Evolutionary conservation across 2,888 invertebrate species (phyloP).

Genomic region (Parelbella ahira): DNA sequence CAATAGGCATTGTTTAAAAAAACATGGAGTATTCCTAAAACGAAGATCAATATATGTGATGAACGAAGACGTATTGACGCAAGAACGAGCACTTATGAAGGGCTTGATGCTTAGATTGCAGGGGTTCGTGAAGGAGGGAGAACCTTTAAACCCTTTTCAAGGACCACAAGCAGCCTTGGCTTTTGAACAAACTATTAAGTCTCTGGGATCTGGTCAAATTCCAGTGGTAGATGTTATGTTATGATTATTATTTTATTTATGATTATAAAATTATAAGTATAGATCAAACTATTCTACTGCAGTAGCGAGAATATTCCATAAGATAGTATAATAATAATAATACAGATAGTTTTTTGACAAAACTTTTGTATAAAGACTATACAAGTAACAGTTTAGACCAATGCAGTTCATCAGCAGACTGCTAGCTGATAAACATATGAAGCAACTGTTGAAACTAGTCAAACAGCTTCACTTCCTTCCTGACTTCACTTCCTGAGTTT

Average conservation of each 20-base stretch:
- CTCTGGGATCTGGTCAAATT: constrained; percentile 38
- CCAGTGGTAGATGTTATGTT: constrained; percentile 34
- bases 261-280: not conserved
- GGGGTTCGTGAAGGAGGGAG: constrained; percentile 40
- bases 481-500: too few species aligned
- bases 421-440: too few species aligned
- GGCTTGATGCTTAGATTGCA: constrained; percentile 44
- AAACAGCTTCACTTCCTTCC: too few species aligned
- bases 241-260: constrained; percentile 4
- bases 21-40: constrained; percentile 59
- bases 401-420: too few species aligned
- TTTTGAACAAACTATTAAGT: constrained; percentile 46
- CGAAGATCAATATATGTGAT: constrained; percentile 49
- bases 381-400: too few species aligned
- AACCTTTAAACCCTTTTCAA: constrained; percentile 47
- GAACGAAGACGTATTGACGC: constrained; percentile 55
- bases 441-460: too few species aligned
- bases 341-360: too few species aligned
- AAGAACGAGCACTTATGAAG: constrained; percentile 49
- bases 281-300: too few species aligned
- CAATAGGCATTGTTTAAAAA: constrained; percentile 62
- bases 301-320: too few species aligned
- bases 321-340: too few species aligned
- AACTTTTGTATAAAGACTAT: too few species aligned
- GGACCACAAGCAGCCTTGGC: constrained; percentile 49